Base-by-base conservation (phyloP, 2,888 invertebrate species). In the Caenorhabditis panamensis region DNA sequence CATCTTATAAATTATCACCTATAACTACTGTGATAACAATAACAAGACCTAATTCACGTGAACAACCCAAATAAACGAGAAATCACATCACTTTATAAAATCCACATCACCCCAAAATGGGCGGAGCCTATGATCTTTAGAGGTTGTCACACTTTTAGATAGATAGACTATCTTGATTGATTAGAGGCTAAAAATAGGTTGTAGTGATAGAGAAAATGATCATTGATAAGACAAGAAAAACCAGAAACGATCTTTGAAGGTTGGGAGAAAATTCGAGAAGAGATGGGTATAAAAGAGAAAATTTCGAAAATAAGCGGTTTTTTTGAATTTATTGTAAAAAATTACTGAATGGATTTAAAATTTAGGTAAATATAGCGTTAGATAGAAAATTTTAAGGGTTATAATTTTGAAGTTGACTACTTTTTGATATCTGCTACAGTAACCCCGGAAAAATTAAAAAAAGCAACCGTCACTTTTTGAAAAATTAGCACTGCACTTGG, bases 121-220 rank as follows among this genome's bases (percentile, higher is more conserved):
- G 71, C 71, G 71, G 71, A 56, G 71, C 62, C 31, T 54, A 18
- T 58, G 58, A 72, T 64, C 72, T 72, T 72, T 72, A 72, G 36
- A 72, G 44, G 54, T 64, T 13, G 6, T 41, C 11, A 54, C 56
- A 6, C 16, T 24, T 4, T 41, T n/a, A 16, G 11, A 54, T 28
- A 56, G 56, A 59, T 58, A 24, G 49, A 31, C 51, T 69, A 69
- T 69, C 37, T 61, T 71, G 69, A 71, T 71, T 71, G 61, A 71
- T 71, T 62, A 71, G 53, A 26, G 41, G 53, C 69, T 37, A 71
- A 62, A 71, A 71, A 71, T 71, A 71, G 69, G 26, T n/a, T 41
- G 13, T 62, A 47, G 49, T 58, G 56, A 67, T 67, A 26, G 56
- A 24, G 11, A 69, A 51, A 61, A 26, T 47, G 47, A 47, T 47